Evolutionary conservation across 2,797 vertebrate genomes (phyloP).

Genomic region (Petrocephalus schoutedeni): DNA sequence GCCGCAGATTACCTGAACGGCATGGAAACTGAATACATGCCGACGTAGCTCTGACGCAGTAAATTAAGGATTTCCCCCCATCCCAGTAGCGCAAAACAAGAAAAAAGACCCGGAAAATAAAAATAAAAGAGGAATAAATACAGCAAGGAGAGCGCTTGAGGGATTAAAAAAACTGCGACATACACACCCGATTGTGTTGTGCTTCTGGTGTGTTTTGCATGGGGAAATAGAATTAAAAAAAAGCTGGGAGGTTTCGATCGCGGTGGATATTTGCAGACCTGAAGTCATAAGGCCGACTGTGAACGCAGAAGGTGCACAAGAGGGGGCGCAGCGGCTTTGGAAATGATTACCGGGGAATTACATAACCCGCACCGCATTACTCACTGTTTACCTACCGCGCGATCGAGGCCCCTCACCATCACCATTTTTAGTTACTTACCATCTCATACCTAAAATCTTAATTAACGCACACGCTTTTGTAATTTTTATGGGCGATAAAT

Average conservation of each 20-base stretch:
- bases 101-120: constrained; percentile 18
- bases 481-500: background rate
- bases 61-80: constrained; percentile 69
- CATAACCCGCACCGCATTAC: constrained; percentile 1
- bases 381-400: background rate
- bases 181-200: background rate
- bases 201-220: background rate
- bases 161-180: background rate
- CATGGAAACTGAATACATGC: constrained; percentile 62
- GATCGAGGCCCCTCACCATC: background rate
- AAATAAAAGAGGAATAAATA: constrained; percentile 3
- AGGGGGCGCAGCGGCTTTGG: constrained; percentile 28
- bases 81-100: constrained; percentile 42
- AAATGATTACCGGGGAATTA: background rate
- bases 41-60: constrained; percentile 74
- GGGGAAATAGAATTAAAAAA: background rate
- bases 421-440: background rate
- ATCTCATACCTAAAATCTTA: background rate
- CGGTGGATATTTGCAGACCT: background rate
- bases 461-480: background rate
- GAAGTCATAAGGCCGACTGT: background rate
- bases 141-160: background rate
- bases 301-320: constrained; percentile 13
- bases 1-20: constrained; percentile 65
- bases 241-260: background rate